These are phyloP conservation scores for Pseudonaja textilis DNA, from an alignment of 2,113 vertebrate genomes.

Conservation along the genomic window DNA sequence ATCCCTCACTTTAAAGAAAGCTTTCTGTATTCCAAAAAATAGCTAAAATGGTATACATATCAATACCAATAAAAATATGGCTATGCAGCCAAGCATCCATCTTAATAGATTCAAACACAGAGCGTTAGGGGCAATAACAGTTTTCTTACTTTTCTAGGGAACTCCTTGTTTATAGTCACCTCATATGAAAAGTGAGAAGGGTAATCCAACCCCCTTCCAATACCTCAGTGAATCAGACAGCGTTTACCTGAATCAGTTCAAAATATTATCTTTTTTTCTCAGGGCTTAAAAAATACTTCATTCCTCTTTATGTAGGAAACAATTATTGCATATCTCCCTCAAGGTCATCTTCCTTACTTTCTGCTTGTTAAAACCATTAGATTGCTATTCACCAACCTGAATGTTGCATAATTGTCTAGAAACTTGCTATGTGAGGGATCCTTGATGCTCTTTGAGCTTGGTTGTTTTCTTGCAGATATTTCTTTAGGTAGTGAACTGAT, in stretches of 20 bases:
- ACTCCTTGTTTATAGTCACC: neutral
- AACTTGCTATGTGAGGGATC: neutral
- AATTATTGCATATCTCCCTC: neutral
- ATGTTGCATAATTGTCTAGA: neutral
- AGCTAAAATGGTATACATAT: neutral
- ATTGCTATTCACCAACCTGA: neutral
- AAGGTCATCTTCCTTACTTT: neutral
- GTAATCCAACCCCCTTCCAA: neutral
- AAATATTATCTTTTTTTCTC: neutral
- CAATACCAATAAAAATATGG: neutral
- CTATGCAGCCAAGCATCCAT: neutral
- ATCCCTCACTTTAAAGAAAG: neutral
- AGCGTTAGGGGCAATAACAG: neutral
- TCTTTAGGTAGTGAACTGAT: too few species aligned
- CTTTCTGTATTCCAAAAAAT: neutral
- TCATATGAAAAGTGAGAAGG: neutral
- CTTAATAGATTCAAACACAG: neutral
- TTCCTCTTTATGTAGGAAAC: neutral
- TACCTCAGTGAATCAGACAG: neutral
- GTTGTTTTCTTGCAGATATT: too few species aligned
- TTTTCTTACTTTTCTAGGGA: neutral
- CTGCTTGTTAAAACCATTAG: neutral
- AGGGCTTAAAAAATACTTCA: neutral
- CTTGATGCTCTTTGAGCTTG: too few species aligned
- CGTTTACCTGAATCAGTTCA: neutral